Evolutionary conservation across 2,888 invertebrate species (phyloP), one percentile per base, ranked within the genome.

Genomic region (Ephialtes manifestator): DNA sequence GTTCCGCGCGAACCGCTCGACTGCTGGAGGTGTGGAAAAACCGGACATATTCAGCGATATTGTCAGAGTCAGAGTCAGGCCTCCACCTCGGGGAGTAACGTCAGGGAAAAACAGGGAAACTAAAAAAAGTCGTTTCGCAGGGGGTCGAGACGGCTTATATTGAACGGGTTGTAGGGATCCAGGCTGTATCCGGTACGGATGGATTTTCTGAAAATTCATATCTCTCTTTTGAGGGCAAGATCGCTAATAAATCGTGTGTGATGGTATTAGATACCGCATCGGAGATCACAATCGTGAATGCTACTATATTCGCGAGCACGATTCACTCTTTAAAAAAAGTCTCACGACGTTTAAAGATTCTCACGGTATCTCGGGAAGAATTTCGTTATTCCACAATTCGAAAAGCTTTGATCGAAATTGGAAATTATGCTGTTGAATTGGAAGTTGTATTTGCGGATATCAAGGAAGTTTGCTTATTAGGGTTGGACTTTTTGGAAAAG

Each of bases 371-470:
- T 55, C 39, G 67, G 4, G 76, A 67, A 11, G 46, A 65, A 58
- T 76, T 76, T n/a, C 65, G 4, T 1, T 76, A 53, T 15, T 11
- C 51, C n/a, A 1, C 53, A 5, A 67, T 76, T 55, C 76, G 67
- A 4, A 67, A 67, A 24, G 67, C 76, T 1, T 5, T 28, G 0
- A 24, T 76, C 24, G 10, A 24, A 10, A 35, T 77, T 10, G 76
- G 67, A n/a, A 15, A 55, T 55, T n/a, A 43, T 24, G 20, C 67
- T 1, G 13, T 77, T 3, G 55, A 77, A 67, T 55, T 77, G 13
- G 55, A 77, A n/a, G 10, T 77, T 67, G 76, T 77, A 0, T 77
- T 77, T 43, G 67, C 76, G 0, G 10, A 67, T 11, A 77, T 77
- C 31, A 18, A 13, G 13, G 76, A 77, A 20, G 28, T 55, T 5